phyloP scores from a whole-genome alignment of 1,140 invertebrate genomes.

The Mactra quadrangularis region DNA sequence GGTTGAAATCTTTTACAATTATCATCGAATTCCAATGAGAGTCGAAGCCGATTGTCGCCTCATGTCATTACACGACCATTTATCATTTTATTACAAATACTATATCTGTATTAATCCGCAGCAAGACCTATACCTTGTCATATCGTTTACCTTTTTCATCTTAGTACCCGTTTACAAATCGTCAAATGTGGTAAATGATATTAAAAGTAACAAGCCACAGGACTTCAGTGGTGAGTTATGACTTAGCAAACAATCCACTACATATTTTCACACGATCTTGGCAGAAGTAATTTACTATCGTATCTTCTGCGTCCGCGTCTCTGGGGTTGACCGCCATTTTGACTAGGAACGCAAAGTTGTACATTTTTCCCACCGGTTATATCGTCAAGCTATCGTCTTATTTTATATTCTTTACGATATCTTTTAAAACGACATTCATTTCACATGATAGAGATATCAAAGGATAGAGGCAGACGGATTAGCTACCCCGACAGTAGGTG shows the following conservation, averaged over 20 bases:
- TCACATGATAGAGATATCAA: constrained; percentile 56
- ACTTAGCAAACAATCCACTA: constrained; percentile 51
- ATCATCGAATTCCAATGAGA: constrained; percentile 4
- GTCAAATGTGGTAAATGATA: constrained; percentile 40
- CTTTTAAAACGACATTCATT: constrained; percentile 56
- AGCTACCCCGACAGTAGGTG: constrained; percentile 25
- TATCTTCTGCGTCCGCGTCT: constrained; percentile 30
- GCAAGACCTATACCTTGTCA: not conserved
- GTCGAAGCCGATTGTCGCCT: constrained; percentile 30
- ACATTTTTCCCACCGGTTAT: constrained; percentile 23
- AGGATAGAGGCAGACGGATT: constrained; percentile 49
- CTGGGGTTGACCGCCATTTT: constrained; percentile 61
- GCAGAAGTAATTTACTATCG: constrained; percentile 49
- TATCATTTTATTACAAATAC: constrained; percentile 18
- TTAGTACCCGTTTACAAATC: not conserved
- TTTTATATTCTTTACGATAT: constrained; percentile 28
- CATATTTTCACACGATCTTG: constrained; percentile 55
- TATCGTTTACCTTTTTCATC: constrained; percentile 17
- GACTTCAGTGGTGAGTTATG: constrained; percentile 19
- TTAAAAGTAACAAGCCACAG: constrained; percentile 46
- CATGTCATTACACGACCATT: not conserved
- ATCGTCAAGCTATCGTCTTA: constrained; percentile 29
- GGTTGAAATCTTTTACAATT: no score
- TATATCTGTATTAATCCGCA: not conserved
- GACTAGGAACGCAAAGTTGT: constrained; percentile 46